Evolutionary conservation across 2,888 invertebrate genomes (phyloP).

Genomic region (Seladonia tumulorum): DNA sequence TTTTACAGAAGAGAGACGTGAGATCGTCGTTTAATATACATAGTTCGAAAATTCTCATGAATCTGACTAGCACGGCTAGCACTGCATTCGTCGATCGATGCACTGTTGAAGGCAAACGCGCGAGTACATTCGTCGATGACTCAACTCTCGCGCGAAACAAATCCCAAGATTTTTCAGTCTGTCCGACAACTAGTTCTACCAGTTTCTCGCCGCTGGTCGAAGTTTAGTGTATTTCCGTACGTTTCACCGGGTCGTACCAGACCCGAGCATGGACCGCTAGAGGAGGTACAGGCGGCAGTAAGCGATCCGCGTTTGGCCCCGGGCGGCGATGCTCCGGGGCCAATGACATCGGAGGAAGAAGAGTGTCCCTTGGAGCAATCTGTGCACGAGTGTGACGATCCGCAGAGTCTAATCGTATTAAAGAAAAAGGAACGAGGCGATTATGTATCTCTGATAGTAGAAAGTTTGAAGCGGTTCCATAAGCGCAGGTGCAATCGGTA

Average conservation of each 20-base stretch:
- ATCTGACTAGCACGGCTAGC: background rate
- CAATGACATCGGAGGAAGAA: background rate
- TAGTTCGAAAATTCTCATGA: no score
- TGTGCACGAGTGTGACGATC: background rate
- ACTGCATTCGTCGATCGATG: background rate
- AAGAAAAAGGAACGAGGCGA: background rate
- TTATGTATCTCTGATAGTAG: background rate
- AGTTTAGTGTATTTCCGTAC: background rate
- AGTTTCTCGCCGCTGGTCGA: background rate
- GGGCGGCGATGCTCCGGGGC: background rate
- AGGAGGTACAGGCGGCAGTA: background rate
- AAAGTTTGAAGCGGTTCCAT: background rate
- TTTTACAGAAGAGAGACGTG: no score
- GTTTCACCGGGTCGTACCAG: background rate
- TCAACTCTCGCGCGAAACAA: background rate
- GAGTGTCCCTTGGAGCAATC: background rate
- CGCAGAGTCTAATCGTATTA: background rate
- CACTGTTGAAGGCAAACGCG: background rate
- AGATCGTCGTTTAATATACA: no score
- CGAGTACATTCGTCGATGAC: background rate
- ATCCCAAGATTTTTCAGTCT: background rate
- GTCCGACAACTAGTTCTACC: background rate
- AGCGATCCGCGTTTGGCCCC: background rate
- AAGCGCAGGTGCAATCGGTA: background rate
- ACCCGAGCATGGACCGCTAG: background rate